Conservation (phyloP, 2,113 vertebrate species). For the Rana temporaria region DNA sequence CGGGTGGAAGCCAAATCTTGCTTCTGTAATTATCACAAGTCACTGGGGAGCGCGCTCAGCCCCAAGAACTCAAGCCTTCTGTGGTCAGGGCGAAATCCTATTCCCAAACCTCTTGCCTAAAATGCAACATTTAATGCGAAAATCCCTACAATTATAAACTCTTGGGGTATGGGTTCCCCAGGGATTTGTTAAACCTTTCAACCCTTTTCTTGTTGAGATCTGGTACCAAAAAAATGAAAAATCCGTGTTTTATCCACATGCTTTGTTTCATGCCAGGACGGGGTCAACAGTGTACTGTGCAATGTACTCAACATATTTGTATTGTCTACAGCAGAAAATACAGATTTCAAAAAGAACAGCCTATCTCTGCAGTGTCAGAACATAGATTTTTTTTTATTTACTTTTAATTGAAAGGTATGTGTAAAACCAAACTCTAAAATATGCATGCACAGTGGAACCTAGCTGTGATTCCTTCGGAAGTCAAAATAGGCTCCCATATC, state of each 20-base stretch:
- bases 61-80: neutral
- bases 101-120: conserved; percentile 46
- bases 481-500: too few species aligned
- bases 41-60: conserved; percentile 10
- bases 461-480: too few species aligned
- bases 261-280: neutral
- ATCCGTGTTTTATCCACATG: neutral
- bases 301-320: neutral
- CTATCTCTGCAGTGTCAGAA: too few species aligned
- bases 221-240: conserved; percentile 15
- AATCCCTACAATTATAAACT: conserved; percentile 48
- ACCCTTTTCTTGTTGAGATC: conserved; percentile 1
- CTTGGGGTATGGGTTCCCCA: conserved; percentile 30
- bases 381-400: too few species aligned
- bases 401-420: too few species aligned
- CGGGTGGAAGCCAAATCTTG: neutral
- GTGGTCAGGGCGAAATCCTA: conserved; percentile 41
- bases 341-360: neutral
- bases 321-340: neutral
- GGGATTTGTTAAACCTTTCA: conserved; percentile 41
- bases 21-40: neutral
- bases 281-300: conserved; percentile 10
- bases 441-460: too few species aligned
- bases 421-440: too few species aligned
- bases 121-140: conserved; percentile 55